A percentile compares a stretch with the other conserved stretches of the same genome.
These are phyloP conservation scores for Salmo trutta DNA, from an alignment of 2,797 vertebrate species.

Conservation along the genomic window DNA sequence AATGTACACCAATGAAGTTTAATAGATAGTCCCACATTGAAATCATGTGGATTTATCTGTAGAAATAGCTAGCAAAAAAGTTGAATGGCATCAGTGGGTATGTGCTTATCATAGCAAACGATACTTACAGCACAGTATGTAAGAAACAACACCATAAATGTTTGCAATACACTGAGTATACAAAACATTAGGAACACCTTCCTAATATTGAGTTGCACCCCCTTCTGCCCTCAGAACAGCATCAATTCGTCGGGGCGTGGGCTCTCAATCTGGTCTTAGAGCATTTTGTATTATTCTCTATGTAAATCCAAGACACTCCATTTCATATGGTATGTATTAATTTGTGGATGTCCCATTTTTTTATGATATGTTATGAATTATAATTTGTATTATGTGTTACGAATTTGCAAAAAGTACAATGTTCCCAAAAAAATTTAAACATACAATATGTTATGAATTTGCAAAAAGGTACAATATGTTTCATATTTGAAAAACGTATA, in stretches of 20 bases:
- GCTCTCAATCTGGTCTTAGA: too few relatives aligned
- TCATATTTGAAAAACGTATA: conserved; percentile 75
- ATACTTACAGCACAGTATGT: neutral
- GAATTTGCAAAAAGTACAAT: neutral
- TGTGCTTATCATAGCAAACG: neutral
- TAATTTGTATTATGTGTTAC: conserved; percentile 49
- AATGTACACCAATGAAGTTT: neutral
- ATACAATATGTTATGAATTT: too few relatives aligned
- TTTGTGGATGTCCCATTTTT: conserved; percentile 48
- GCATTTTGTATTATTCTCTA: too few relatives aligned
- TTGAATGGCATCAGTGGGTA: neutral
- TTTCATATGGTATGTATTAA: too few relatives aligned
- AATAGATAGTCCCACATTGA: neutral
- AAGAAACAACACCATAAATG: neutral
- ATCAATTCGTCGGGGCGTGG: too few relatives aligned
- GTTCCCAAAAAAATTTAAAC: too few relatives aligned
- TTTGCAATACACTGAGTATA: too few relatives aligned
- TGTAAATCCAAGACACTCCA: too few relatives aligned
- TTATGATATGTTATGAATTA: conserved; percentile 74
- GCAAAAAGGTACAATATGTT: conserved; percentile 46
- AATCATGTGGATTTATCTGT: neutral
- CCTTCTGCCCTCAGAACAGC: neutral
- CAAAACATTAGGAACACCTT: too few relatives aligned
- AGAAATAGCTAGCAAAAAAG: neutral
- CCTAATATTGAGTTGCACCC: neutral